Conservation (phyloP, 1,140 invertebrate species). For the Branchinecta lynchi region DNA sequence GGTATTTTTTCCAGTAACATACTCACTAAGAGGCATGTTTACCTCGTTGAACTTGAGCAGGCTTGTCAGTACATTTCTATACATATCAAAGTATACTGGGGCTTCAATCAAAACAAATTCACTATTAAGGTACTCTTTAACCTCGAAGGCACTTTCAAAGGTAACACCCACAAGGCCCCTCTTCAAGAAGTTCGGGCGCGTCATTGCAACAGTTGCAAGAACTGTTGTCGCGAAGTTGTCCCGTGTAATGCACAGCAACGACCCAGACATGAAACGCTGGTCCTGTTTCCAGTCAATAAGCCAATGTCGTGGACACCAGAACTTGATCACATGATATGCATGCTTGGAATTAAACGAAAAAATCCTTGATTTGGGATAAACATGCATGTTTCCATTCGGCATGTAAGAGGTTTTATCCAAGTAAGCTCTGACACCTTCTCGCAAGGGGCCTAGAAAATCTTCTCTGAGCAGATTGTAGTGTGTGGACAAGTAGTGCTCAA, state of each 20-base stretch:
- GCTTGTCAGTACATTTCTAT: background rate
- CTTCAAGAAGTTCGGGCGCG: background rate
- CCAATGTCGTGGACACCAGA: background rate
- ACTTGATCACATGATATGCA: background rate
- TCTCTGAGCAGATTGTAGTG: conserved; percentile 38
- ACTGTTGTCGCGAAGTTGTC: background rate
- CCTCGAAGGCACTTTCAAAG: background rate
- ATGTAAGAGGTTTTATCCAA: conserved; percentile 10
- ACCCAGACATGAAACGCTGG: background rate
- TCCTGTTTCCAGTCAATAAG: background rate
- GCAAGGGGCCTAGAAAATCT: conserved; percentile 34
- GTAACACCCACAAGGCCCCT: background rate
- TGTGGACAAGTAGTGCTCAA: conserved; percentile 36
- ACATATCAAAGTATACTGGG: background rate
- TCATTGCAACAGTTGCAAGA: background rate
- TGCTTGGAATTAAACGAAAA: background rate
- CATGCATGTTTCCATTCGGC: background rate
- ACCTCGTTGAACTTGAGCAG: background rate
- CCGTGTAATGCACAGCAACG: background rate
- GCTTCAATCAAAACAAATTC: background rate
- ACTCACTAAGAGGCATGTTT: background rate
- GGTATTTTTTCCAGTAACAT: background rate
- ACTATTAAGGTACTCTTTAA: background rate
- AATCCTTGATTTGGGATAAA: background rate
- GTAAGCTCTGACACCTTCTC: conserved; percentile 30